Percentiles rank a stretch among this genome's conserved stretches.
phyloP scores from a whole-genome alignment of 2,888 invertebrate genomes.

The Heteromyza rotundicornis region DNA sequence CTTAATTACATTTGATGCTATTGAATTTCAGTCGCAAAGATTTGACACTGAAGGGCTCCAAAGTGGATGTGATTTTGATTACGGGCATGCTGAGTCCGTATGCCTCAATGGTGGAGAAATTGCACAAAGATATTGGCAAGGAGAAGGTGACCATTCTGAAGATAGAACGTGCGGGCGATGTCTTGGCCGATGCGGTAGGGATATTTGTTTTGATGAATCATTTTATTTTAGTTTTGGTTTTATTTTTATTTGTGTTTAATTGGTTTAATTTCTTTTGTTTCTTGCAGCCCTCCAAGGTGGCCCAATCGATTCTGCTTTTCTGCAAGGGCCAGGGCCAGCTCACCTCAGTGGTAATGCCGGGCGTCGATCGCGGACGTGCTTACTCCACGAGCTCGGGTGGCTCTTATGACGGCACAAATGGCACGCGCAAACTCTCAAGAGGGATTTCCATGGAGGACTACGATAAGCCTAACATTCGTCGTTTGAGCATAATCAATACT shows the following conservation, averaged over 20 bases:
- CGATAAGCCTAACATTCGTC: conserved; percentile 78
- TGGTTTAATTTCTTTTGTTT: background rate
- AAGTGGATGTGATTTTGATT: conserved; percentile 79
- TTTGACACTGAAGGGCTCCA: conserved; percentile 73
- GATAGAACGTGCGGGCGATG: conserved; percentile 86
- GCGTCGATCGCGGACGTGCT: conserved; percentile 75
- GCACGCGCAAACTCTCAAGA: conserved; percentile 64
- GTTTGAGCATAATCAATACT: conserved; percentile 70
- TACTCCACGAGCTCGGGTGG: conserved; percentile 66
- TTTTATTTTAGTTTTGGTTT: background rate
- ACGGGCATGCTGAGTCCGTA: conserved; percentile 82
- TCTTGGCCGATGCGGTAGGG: conserved; percentile 81
- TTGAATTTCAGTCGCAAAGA: conserved; percentile 71
- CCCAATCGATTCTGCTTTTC: conserved; percentile 84
- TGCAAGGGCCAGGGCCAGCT: conserved; percentile 86
- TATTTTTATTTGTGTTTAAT: background rate
- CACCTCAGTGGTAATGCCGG: conserved; percentile 81
- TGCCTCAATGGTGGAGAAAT: conserved; percentile 78
- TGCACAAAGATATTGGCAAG: conserved; percentile 79
- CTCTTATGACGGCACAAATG: conserved; percentile 63
- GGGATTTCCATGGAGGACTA: conserved; percentile 84
- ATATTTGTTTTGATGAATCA: conserved; percentile 19
- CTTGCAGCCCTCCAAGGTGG: conserved; percentile 82
- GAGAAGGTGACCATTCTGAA: conserved; percentile 83
- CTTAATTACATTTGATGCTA: background rate